phyloP scores from a whole-genome alignment of 1,140 invertebrate species.

The Druon quercuslanigerum region DNA sequence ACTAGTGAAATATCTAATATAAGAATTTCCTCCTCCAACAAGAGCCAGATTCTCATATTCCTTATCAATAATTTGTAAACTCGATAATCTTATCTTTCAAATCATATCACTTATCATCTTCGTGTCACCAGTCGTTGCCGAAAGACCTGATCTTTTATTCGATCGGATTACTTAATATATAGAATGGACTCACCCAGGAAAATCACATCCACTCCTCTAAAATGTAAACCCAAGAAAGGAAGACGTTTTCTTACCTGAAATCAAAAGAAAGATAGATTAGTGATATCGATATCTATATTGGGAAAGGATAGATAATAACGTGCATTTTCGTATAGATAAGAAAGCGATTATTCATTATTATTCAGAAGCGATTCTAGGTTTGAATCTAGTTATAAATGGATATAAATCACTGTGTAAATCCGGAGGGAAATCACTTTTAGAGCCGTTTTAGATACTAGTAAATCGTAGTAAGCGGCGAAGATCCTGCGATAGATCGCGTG shows the following conservation, averaged over 20 bases:
- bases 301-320: background rate
- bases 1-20: too few species aligned
- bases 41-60: too few species aligned
- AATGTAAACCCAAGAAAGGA: background rate
- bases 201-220: background rate
- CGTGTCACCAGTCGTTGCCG: background rate
- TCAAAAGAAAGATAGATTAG: background rate
- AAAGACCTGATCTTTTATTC: background rate
- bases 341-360: background rate
- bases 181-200: constrained; percentile 12
- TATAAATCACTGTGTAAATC: constrained; percentile 14
- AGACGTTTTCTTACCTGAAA: constrained; percentile 15
- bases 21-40: too few species aligned
- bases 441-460: constrained; percentile 20
- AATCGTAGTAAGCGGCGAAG: background rate
- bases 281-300: background rate
- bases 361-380: too few species aligned
- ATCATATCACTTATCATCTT: background rate
- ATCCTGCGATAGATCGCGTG: constrained; percentile 38
- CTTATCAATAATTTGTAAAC: too few species aligned
- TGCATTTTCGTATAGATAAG: too few species aligned
- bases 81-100: background rate
- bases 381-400: background rate
- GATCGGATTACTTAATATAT: too few species aligned
- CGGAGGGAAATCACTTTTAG: constrained; percentile 9